Percentiles rank a stretch among this genome's conserved stretches.
Conservation (phyloP, 2,888 invertebrate species). For the Orthosia gracilis region DNA sequence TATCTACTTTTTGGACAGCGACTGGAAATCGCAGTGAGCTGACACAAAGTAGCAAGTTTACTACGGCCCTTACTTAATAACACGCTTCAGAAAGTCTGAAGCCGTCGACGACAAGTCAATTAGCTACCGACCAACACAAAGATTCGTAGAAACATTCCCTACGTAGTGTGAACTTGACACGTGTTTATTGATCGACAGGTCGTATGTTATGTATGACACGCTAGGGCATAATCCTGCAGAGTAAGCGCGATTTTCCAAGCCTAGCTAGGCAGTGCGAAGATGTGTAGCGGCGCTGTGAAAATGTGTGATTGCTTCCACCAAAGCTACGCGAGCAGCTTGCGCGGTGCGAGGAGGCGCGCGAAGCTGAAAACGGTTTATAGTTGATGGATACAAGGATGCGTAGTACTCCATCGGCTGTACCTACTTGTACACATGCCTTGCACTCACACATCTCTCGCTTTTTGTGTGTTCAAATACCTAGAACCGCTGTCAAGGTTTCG, state of each 20-base stretch:
- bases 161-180: constrained; percentile 48
- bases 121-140: constrained; percentile 13
- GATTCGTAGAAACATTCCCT: constrained; percentile 48
- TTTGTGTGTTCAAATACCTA: too few species aligned
- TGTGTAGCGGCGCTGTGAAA: too few species aligned
- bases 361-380: too few species aligned
- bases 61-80: neutral
- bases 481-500: too few species aligned
- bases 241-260: neutral
- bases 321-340: too few species aligned
- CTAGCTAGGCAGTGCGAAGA: too few species aligned
- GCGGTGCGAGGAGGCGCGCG: too few species aligned
- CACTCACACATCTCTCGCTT: too few species aligned
- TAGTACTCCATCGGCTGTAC: too few species aligned
- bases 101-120: constrained; percentile 19
- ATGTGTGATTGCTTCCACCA: too few species aligned
- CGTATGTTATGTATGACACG: constrained; percentile 25
- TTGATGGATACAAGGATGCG: too few species aligned
- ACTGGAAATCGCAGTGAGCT: neutral
- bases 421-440: too few species aligned
- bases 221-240: constrained; percentile 24
- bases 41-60: neutral
- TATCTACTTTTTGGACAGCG: neutral
- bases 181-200: constrained; percentile 38
- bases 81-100: constrained; percentile 6